phyloP scores from a whole-genome alignment of 2,113 vertebrate genomes.

The Corynorhinus townsendii region DNA sequence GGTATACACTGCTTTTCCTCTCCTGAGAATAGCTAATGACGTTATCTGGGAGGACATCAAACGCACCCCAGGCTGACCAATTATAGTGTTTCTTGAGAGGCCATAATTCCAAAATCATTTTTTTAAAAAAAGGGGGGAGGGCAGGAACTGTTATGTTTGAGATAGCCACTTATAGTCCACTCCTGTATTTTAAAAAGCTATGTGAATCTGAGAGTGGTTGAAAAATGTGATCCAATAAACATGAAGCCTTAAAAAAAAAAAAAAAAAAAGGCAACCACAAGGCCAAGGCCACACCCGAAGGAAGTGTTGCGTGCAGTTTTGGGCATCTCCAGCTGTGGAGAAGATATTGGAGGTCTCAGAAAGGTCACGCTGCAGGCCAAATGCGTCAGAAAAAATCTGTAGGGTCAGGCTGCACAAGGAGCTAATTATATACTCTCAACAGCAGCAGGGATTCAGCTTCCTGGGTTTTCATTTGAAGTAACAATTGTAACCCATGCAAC shows the following conservation, averaged over 20 bases:
- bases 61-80: constrained; percentile 26
- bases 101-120: constrained; percentile 5
- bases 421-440: constrained; percentile 57
- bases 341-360: constrained; percentile 41
- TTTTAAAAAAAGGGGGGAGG: not conserved
- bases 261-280: not conserved
- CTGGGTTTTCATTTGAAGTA: constrained; percentile 21
- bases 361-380: constrained; percentile 45
- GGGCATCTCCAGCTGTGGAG: constrained; percentile 57
- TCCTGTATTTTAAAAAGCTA: constrained; percentile 57
- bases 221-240: not conserved
- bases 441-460: not conserved
- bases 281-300: constrained; percentile 38
- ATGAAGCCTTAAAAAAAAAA: not conserved
- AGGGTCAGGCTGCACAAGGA: constrained; percentile 37
- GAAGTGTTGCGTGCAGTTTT: constrained; percentile 56
- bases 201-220: not conserved
- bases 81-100: constrained; percentile 44
- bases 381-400: constrained; percentile 52
- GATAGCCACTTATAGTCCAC: not conserved
- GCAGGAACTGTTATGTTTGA: not conserved
- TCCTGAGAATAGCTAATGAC: constrained; percentile 81
- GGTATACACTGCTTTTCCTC: constrained; percentile 78
- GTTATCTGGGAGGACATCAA: constrained; percentile 55
- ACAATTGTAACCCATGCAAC: not conserved